phyloP scores from a whole-genome alignment of 2,888 invertebrate species.

The Cabera pusaria region DNA sequence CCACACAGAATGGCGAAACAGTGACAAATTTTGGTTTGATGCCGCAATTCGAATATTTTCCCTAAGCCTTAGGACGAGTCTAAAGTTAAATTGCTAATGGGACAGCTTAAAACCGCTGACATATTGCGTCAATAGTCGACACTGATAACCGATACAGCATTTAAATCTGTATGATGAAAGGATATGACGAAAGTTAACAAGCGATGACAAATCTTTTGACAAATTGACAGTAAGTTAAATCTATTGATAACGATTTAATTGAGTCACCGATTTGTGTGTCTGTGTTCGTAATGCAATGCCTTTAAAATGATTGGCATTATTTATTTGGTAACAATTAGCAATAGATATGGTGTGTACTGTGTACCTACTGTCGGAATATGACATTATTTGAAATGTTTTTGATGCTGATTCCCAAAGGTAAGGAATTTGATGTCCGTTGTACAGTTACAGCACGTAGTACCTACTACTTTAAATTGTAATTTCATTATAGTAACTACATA shows the following conservation, averaged over 20 bases:
- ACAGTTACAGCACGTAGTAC: no score
- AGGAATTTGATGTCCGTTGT: no score
- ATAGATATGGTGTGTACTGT: neutral
- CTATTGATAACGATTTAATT: slow-evolving; percentile 19
- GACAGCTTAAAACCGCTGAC: slow-evolving; percentile 29
- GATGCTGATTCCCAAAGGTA: no score
- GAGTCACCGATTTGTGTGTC: slow-evolving; percentile 8
- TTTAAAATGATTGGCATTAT: no score
- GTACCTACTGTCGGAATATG: no score
- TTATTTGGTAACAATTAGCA: slow-evolving; percentile 3
- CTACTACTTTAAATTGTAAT: no score
- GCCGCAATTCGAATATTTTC: slow-evolving; percentile 16
- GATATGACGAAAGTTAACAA: slow-evolving; percentile 21
- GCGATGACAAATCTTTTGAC: slow-evolving; percentile 22
- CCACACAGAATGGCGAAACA: no score
- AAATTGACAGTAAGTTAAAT: slow-evolving; percentile 24
- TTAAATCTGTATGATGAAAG: slow-evolving; percentile 20
- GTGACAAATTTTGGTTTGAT: slow-evolving; percentile 7
- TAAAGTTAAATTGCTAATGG: slow-evolving; percentile 20
- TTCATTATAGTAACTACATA: no score
- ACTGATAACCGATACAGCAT: slow-evolving; percentile 6
- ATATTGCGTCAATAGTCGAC: slow-evolving; percentile 29
- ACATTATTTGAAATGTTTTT: no score
- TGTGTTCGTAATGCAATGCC: no score
- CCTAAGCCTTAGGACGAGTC: slow-evolving; percentile 12